Evolutionary conservation across 2,888 invertebrate species (phyloP).

Genomic region (Microplitis manilae): DNA sequence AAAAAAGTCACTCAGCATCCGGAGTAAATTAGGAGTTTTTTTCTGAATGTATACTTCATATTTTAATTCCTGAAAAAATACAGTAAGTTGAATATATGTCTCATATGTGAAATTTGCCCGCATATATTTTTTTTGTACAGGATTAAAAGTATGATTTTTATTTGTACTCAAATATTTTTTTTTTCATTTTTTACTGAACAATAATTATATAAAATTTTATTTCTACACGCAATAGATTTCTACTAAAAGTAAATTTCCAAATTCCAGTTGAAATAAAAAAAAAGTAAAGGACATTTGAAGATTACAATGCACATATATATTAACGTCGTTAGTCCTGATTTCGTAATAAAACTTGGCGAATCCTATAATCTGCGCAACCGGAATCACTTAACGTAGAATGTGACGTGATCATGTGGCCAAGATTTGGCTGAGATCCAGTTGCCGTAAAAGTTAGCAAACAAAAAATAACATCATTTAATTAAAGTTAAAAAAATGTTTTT

Average conservation of each 20-base stretch:
- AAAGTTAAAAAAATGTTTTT: background rate
- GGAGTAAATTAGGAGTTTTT: no score
- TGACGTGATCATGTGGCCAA: background rate
- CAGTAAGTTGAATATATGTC: no score
- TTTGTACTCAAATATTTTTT: no score
- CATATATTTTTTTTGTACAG: no score
- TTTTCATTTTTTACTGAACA: no score
- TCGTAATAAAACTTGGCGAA: constrained; percentile 3
- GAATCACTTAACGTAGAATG: background rate
- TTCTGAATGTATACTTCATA: no score
- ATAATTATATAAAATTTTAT: no score
- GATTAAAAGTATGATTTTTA: no score
- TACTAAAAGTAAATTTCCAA: background rate
- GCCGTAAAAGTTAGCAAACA: background rate
- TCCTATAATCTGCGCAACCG: constrained; percentile 2
- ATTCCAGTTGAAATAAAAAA: background rate
- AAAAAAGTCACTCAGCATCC: no score
- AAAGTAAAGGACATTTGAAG: background rate
- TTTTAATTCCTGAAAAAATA: no score
- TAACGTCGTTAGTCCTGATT: background rate
- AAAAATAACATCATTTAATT: background rate
- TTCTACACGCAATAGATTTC: background rate
- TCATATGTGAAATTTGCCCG: no score
- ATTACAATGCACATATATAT: background rate
- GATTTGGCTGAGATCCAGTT: background rate